Conservation (phyloP, 2,888 invertebrate species). For the Deladenus siricidicola region DNA sequence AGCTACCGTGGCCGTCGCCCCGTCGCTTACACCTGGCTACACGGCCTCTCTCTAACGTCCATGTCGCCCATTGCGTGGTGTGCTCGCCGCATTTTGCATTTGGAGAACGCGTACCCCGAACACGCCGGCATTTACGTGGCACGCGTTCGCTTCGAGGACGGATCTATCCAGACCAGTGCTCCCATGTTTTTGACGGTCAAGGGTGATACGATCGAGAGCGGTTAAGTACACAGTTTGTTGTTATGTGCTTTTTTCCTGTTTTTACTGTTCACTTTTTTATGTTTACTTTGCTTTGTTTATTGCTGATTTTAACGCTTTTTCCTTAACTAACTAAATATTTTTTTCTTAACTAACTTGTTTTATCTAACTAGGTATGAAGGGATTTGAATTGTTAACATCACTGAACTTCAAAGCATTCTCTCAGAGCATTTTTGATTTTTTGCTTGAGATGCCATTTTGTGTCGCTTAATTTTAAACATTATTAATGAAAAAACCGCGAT, state of each 20-base stretch:
- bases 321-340: no score
- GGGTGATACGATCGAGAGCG: constrained; percentile 1
- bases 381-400: not conserved
- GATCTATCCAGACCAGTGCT: constrained; percentile 13
- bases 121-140: constrained; percentile 26
- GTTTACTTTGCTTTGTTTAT: constrained; percentile 9
- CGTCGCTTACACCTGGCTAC: constrained; percentile 17
- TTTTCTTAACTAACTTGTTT: not conserved
- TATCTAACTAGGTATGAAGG: not conserved
- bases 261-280: not conserved
- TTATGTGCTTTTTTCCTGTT: constrained; percentile 2
- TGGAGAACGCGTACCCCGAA: constrained; percentile 9
- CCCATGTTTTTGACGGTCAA: constrained; percentile 21
- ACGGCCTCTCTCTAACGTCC: constrained; percentile 6
- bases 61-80: constrained; percentile 15
- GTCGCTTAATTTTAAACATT: no score
- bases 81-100: constrained; percentile 15
- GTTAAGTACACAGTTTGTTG: constrained; percentile 6
- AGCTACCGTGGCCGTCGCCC: constrained; percentile 1
- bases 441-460: no score
- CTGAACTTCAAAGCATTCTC: not conserved
- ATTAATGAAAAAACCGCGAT: no score
- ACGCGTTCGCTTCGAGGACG: constrained; percentile 19
- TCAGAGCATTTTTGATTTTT: no score
- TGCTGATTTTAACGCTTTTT: not conserved